Evolutionary conservation across 2,113 vertebrate genomes (phyloP).

Genomic region (Rhagologus leucostigma): DNA sequence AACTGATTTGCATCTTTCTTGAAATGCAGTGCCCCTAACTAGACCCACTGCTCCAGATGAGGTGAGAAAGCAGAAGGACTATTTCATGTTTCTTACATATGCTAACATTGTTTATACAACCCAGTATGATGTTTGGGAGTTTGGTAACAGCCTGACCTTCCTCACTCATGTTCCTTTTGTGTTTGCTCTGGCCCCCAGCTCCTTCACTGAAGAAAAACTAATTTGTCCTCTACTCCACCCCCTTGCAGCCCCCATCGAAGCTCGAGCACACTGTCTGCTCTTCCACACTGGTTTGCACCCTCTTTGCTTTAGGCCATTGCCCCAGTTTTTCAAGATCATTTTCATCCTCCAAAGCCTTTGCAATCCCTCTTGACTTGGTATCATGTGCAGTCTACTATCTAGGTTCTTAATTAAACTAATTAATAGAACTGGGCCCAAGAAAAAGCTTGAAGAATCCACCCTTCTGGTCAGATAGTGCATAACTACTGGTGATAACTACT

Average conservation of each 20-base stretch:
- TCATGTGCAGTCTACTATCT: neutral
- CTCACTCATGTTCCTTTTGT: neutral
- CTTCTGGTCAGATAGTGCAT: neutral
- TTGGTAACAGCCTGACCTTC: neutral
- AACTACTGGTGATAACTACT: neutral
- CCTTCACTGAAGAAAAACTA: neutral
- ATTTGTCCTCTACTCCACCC: neutral
- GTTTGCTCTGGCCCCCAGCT: neutral
- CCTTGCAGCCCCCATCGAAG: neutral
- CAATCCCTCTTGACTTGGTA: neutral
- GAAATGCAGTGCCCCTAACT: neutral
- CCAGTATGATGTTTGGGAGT: neutral
- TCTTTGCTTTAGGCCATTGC: neutral
- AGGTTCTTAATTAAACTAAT: neutral
- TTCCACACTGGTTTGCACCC: neutral
- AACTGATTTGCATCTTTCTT: neutral
- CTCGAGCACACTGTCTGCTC: rapidly evolving
- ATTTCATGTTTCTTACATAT: neutral
- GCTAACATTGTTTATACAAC: neutral
- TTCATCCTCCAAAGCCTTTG: neutral
- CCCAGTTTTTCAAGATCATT: neutral
- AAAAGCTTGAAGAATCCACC: neutral
- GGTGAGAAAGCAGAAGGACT: neutral
- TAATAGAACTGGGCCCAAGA: neutral
- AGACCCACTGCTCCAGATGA: neutral